These are phyloP conservation scores for Bombyx huttoni DNA, from an alignment of 2,888 invertebrate species.

Conservation along the genomic window DNA sequence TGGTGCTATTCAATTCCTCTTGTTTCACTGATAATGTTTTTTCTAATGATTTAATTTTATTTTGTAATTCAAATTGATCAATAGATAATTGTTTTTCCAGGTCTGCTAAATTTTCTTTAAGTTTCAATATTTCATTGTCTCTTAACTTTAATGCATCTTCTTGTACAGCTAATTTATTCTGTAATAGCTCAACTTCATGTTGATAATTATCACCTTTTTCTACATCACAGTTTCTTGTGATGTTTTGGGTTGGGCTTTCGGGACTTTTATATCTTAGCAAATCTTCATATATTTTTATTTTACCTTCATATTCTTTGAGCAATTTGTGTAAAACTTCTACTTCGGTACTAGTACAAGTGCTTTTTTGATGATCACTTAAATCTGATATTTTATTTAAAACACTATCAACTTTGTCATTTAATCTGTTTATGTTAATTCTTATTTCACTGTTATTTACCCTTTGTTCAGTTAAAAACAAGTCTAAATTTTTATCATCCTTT, in stretches of 20 bases:
- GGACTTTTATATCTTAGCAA: conserved; percentile 23
- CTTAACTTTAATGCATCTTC: conserved; percentile 22
- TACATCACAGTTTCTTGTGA: not conserved
- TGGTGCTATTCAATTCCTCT: conserved; percentile 12
- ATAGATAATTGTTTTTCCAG: conserved; percentile 6
- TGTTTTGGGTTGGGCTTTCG: not conserved
- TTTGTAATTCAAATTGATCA: conserved; percentile 10
- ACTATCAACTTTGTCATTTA: conserved; percentile 47
- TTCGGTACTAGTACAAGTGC: conserved; percentile 17
- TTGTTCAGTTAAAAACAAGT: conserved; percentile 45
- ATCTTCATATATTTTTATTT: conserved; percentile 51
- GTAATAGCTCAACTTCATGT: conserved; percentile 7
- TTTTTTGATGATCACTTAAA: conserved; percentile 17
- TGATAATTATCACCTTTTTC: conserved; percentile 2
- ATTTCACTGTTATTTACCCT: conserved; percentile 53
- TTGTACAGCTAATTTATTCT: conserved; percentile 18
- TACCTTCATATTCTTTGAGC: conserved; percentile 51
- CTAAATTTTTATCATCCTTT: conserved; percentile 24
- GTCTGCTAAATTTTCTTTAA: conserved; percentile 18
- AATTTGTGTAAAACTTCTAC: conserved; percentile 42
- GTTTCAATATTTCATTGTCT: conserved; percentile 20
- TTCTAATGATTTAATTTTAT: conserved; percentile 23
- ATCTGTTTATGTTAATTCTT: conserved; percentile 48
- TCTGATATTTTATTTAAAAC: conserved; percentile 34
- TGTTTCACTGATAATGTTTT: conserved; percentile 15